These are phyloP conservation scores for Upupa epops DNA, from an alignment of 2,113 vertebrate genomes.

Conservation along the genomic window DNA sequence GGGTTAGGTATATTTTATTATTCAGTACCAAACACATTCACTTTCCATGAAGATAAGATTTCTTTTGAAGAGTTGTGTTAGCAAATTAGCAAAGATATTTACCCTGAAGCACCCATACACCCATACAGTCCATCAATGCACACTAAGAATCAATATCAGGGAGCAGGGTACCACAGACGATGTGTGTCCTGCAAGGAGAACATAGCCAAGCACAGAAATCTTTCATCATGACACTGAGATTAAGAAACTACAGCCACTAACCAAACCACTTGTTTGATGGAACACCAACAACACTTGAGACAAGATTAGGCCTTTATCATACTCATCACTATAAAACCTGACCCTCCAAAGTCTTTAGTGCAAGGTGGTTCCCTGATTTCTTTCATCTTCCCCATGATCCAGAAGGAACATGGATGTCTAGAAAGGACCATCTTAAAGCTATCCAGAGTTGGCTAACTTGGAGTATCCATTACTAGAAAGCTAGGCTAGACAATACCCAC, in stretches of 20 bases:
- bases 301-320: background rate
- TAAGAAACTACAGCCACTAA: background rate
- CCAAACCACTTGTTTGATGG: background rate
- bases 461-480: background rate
- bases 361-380: background rate
- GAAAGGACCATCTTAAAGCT: background rate
- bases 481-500: background rate
- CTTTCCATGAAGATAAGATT: slow-evolving; percentile 58
- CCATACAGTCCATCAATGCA: background rate
- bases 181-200: background rate
- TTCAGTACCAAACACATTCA: slow-evolving; percentile 58
- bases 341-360: background rate
- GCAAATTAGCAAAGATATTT: slow-evolving; percentile 46
- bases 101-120: slow-evolving; percentile 10
- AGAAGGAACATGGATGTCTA: background rate
- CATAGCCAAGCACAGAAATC: background rate
- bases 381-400: background rate
- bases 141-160: background rate
- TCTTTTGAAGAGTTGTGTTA: slow-evolving; percentile 48
- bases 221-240: background rate
- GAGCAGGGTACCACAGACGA: background rate
- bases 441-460: background rate
- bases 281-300: background rate
- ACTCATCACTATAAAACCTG: background rate
- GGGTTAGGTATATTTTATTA: slow-evolving; percentile 57